Percentiles rank a stretch among this genome's conserved stretches.
These are phyloP conservation scores for Atrina japonica DNA, from an alignment of 2,888 invertebrate species.

Conservation along the genomic window DNA sequence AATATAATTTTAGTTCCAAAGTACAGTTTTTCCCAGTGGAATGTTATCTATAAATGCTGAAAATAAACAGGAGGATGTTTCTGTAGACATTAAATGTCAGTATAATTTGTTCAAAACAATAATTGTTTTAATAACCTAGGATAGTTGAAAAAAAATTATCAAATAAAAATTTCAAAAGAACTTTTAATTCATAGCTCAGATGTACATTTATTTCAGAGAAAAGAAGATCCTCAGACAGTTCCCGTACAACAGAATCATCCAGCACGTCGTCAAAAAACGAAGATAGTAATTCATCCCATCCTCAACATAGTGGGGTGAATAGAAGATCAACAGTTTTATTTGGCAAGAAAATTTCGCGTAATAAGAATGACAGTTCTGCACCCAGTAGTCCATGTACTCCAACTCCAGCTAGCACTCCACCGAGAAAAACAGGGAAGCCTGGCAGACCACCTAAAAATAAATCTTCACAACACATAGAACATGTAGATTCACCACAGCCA, in stretches of 20 bases:
- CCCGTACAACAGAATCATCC: slow-evolving; percentile 47
- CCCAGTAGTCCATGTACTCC: slow-evolving; percentile 53
- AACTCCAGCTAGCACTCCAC: slow-evolving; percentile 47
- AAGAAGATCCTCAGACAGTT: slow-evolving; percentile 46
- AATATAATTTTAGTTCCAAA: too few relatives aligned
- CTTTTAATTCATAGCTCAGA: too few relatives aligned
- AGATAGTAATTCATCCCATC: slow-evolving; percentile 45
- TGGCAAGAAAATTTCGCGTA: slow-evolving; percentile 84
- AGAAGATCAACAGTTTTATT: slow-evolving; percentile 89
- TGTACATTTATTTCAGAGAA: slow-evolving; percentile 36
- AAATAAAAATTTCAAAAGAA: too few relatives aligned
- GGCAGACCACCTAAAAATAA: slow-evolving; percentile 62
- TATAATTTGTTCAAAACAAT: too few relatives aligned
- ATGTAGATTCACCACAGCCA: slow-evolving; percentile 58
- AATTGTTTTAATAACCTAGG: too few relatives aligned
- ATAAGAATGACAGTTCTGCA: slow-evolving; percentile 50
- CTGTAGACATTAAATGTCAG: too few relatives aligned
- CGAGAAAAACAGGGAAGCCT: slow-evolving; percentile 61
- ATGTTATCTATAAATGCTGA: too few relatives aligned
- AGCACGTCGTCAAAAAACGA: slow-evolving; percentile 40
- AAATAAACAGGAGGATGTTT: too few relatives aligned
- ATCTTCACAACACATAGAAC: slow-evolving; percentile 38
- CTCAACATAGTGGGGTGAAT: slow-evolving; percentile 85
- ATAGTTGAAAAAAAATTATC: too few relatives aligned
- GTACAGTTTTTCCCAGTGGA: too few relatives aligned